A percentile compares a stretch with the other conserved stretches of the same genome.
Conservation (phyloP, 2,888 invertebrate genomes). For the Drosophila paramelanica region DNA sequence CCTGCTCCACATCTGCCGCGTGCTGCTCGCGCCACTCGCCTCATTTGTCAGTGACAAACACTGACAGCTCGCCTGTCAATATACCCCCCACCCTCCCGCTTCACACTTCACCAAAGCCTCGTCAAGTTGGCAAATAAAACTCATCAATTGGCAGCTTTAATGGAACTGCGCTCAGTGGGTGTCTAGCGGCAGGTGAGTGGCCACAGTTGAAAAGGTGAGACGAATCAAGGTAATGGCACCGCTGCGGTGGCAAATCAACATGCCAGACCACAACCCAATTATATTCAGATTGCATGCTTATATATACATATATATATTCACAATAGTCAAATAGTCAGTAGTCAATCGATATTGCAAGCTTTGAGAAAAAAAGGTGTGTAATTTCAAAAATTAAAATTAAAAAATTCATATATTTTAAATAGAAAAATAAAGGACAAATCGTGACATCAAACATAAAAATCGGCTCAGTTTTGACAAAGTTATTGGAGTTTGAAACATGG, state of each 20-base stretch:
- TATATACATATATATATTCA: too few relatives aligned
- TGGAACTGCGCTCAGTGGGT: constrained; percentile 1
- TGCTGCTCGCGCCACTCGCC: constrained; percentile 18
- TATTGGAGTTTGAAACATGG: too few relatives aligned
- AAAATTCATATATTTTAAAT: too few relatives aligned
- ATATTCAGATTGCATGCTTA: too few relatives aligned
- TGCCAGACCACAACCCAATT: background rate
- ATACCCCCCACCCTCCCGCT: background rate
- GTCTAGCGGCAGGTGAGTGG: background rate
- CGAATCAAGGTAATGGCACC: constrained; percentile 32
- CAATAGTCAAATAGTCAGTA: too few relatives aligned
- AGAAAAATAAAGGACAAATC: too few relatives aligned
- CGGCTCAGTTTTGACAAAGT: too few relatives aligned
- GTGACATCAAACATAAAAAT: too few relatives aligned
- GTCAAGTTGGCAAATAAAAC: constrained; percentile 30
- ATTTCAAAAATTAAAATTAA: too few relatives aligned
- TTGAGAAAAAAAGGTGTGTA: too few relatives aligned
- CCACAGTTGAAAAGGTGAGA: constrained; percentile 17
- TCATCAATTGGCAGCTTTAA: constrained; percentile 31
- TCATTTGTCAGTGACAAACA: constrained; percentile 59
- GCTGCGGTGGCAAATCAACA: background rate
- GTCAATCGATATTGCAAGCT: too few relatives aligned
- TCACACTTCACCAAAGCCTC: background rate
- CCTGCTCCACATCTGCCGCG: constrained; percentile 59
- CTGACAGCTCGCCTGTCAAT: constrained; percentile 45